These are phyloP conservation scores for Drosophila pegasa DNA, from an alignment of 2,888 invertebrate species.

Conservation along the genomic window DNA sequence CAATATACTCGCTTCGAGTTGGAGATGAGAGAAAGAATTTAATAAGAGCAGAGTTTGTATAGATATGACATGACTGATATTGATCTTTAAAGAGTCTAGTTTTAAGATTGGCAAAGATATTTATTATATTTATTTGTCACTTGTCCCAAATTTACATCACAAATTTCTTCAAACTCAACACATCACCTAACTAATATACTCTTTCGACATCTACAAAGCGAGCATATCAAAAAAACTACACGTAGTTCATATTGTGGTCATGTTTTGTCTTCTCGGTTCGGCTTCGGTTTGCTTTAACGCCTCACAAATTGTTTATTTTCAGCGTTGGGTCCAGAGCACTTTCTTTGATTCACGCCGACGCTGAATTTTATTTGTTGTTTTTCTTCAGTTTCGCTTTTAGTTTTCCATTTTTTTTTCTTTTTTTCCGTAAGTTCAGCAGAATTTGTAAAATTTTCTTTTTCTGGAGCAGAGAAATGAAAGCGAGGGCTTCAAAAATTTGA, in stretches of 20 bases:
- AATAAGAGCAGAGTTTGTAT: background rate
- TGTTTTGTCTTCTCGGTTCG: conserved; percentile 35
- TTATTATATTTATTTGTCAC: background rate
- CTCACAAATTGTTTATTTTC: conserved; percentile 62
- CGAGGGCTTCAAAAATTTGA: conserved; percentile 17
- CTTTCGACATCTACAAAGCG: background rate
- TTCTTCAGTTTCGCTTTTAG: conserved; percentile 7
- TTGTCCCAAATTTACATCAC: background rate
- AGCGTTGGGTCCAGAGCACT: conserved; percentile 50
- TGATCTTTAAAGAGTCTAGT: no score
- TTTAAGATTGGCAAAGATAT: background rate
- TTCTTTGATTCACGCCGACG: conserved; percentile 66
- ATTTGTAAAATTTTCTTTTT: conserved; percentile 29
- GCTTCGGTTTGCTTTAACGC: conserved; percentile 48
- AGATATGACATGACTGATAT: background rate
- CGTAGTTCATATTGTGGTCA: conserved; percentile 40
- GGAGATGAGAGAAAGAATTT: no score
- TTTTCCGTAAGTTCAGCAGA: conserved; percentile 45
- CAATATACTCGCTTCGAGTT: background rate
- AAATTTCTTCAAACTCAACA: no score
- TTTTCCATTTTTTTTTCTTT: conserved; percentile 24
- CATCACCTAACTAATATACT: background rate
- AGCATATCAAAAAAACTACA: conserved; percentile 2
- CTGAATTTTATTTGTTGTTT: conserved; percentile 39
- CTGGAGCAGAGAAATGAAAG: conserved; percentile 39